These are phyloP conservation scores for Poeciliopsis infans DNA, from an alignment of 2,797 vertebrate genomes.

Conservation along the genomic window DNA sequence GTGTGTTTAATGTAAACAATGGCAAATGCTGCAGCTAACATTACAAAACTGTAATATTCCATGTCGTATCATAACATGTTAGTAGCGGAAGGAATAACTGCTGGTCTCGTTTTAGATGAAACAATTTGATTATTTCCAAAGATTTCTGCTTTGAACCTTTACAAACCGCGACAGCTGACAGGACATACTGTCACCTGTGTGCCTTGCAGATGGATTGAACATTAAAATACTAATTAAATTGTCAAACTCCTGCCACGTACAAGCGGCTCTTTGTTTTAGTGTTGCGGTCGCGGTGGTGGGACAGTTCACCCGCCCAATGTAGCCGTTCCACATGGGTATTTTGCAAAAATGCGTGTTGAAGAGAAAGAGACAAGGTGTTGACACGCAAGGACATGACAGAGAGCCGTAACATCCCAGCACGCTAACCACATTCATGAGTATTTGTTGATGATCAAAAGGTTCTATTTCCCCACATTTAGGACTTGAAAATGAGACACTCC, in stretches of 20 bases:
- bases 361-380: constrained; percentile 15
- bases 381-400: neutral
- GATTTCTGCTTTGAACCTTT: neutral
- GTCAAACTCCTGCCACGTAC: neutral
- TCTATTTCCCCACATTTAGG: constrained; percentile 36
- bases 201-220: neutral
- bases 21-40: neutral
- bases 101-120: neutral
- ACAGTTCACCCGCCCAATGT: neutral
- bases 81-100: neutral
- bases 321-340: neutral
- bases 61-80: neutral
- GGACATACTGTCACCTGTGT: neutral
- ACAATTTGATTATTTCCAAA: neutral
- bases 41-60: neutral
- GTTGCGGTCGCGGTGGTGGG: neutral
- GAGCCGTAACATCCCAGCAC: constrained; percentile 20
- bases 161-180: neutral
- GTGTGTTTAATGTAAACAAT: neutral
- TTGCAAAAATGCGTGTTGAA: constrained; percentile 10
- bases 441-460: constrained; percentile 40
- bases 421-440: constrained; percentile 27
- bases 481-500: constrained; percentile 17
- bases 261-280: neutral
- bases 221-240: neutral